A percentile compares a stretch with the other conserved stretches of the same genome.
Evolutionary conservation across 2,888 invertebrate genomes (phyloP).

Genomic region (Archips crataeganus): DNA sequence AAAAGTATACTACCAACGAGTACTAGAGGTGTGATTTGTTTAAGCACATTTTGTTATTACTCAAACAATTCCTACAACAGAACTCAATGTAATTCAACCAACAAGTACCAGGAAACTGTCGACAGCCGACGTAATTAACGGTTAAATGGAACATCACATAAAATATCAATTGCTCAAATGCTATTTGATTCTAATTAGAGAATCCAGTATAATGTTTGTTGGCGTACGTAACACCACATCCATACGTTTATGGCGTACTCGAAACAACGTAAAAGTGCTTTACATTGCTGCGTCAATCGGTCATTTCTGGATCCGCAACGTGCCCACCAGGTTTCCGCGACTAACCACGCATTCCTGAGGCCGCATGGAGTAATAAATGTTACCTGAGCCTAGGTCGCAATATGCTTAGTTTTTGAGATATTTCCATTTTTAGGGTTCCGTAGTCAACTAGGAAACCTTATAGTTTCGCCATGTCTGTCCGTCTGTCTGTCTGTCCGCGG

Average conservation of each 20-base stretch:
- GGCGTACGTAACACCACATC: background rate
- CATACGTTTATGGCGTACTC: background rate
- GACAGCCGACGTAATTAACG: background rate
- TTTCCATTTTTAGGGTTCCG: no score
- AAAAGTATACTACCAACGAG: no score
- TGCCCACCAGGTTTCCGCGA: no score
- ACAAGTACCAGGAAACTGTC: background rate
- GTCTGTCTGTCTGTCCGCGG: no score
- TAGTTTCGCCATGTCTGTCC: no score
- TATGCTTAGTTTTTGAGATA: no score
- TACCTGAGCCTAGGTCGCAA: no score
- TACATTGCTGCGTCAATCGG: background rate
- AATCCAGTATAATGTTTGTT: background rate
- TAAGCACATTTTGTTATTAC: background rate
- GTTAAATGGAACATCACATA: constrained; percentile 6
- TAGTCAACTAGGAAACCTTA: no score
- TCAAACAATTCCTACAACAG: background rate
- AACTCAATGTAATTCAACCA: background rate
- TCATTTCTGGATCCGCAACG: background rate
- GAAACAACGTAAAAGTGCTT: background rate
- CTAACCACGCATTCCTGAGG: no score
- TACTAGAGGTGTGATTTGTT: no score
- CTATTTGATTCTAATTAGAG: constrained; percentile 8
- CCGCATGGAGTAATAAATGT: no score
- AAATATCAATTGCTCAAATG: constrained; percentile 5